A percentile compares a stretch with the other conserved stretches of the same genome.
Conservation (phyloP, 1,140 invertebrate species). For the Telenomus remus region DNA sequence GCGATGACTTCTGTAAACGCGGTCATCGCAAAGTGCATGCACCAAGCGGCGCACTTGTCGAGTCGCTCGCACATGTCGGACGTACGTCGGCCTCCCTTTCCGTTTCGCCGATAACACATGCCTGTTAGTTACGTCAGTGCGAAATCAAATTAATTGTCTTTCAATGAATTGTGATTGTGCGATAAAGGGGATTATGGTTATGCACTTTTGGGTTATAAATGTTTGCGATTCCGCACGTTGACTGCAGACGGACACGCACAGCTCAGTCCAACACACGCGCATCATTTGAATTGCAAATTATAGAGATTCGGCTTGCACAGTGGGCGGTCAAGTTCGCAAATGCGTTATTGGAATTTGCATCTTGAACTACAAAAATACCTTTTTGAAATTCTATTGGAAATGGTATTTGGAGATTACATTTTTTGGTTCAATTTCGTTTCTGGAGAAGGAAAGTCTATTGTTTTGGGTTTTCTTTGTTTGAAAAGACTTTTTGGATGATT, state of each 20-base stretch:
- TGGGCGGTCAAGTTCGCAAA: too few species aligned
- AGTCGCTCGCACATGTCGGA: constrained; percentile 3
- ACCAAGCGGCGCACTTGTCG: constrained; percentile 10
- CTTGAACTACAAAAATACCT: too few species aligned
- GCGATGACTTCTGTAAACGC: constrained; percentile 44
- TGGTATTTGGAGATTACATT: too few species aligned
- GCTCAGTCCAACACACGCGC: not conserved
- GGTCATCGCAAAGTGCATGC: constrained; percentile 16
- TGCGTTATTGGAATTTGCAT: too few species aligned
- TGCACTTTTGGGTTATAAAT: constrained; percentile 1
- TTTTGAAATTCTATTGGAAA: too few species aligned
- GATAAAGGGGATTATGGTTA: constrained; percentile 1
- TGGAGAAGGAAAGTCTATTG: too few species aligned
- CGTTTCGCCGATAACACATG: constrained; percentile 10
- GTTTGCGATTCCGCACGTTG: not conserved
- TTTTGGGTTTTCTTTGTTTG: not conserved
- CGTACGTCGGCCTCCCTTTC: constrained; percentile 2
- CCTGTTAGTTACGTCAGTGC: constrained; percentile 9
- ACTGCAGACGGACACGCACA: not conserved
- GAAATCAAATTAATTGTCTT: constrained; percentile 32
- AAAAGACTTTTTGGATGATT: not conserved
- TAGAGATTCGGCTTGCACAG: not conserved
- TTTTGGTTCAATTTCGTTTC: too few species aligned
- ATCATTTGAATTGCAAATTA: not conserved
- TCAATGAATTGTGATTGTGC: constrained; percentile 6